Evolutionary conservation across 1,140 invertebrate genomes (phyloP).

Genomic region (Subanguina moxae): DNA sequence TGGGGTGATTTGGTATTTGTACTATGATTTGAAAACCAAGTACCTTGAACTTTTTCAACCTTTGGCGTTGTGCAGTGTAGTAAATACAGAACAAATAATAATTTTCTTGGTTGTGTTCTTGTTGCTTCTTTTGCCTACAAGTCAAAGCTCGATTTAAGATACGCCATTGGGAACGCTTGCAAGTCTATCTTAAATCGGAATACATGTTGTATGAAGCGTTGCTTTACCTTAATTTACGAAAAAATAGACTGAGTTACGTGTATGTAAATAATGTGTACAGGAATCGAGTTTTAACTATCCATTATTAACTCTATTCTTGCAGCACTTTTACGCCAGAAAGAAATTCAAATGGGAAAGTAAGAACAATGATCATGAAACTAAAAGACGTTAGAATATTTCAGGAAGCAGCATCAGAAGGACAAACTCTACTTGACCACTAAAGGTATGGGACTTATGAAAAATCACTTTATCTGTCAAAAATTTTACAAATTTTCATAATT

Average conservation of each 20-base stretch:
- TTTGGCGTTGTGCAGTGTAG: neutral
- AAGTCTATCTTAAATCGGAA: too few relatives aligned
- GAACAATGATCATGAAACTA: neutral
- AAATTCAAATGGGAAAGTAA: neutral
- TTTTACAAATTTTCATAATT: too few relatives aligned
- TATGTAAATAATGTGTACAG: too few relatives aligned
- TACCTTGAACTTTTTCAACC: neutral
- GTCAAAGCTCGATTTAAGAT: too few relatives aligned
- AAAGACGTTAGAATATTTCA: conserved; percentile 47
- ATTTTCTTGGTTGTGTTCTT: neutral
- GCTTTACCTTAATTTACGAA: too few relatives aligned
- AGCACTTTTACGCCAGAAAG: neutral
- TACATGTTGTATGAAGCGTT: too few relatives aligned
- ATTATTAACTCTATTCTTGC: neutral
- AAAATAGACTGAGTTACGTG: too few relatives aligned
- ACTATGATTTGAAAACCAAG: too few relatives aligned
- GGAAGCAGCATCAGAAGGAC: conserved; percentile 57
- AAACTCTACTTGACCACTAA: conserved; percentile 40
- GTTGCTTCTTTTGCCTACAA: too few relatives aligned
- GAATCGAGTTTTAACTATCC: neutral
- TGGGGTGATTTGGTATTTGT: too few relatives aligned
- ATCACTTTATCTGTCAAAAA: too few relatives aligned
- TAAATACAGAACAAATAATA: neutral
- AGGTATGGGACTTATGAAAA: conserved; percentile 50
- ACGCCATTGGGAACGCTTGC: too few relatives aligned